Evolutionary conservation across 2,888 invertebrate species (phyloP).

Genomic region (Drosophila neoperkinsi): DNA sequence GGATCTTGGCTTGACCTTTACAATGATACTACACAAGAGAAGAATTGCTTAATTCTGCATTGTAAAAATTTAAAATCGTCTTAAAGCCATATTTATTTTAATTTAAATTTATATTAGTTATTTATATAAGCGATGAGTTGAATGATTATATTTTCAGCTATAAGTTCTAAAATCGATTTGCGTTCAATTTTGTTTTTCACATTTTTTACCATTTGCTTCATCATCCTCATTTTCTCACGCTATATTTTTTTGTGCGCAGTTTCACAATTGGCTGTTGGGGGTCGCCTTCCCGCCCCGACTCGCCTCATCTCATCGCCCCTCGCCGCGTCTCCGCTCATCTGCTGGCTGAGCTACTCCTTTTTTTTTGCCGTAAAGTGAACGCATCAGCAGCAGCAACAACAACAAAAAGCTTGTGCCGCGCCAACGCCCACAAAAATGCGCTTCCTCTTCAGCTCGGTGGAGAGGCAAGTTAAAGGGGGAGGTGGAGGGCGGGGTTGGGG

Average conservation of each 20-base stretch:
- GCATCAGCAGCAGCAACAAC: conserved; percentile 24
- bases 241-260: conserved; percentile 9
- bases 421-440: conserved; percentile 70
- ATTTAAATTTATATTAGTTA: neutral
- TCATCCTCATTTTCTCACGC: conserved; percentile 41
- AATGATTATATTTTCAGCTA: neutral
- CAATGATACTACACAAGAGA: too few relatives aligned
- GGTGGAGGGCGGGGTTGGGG: neutral
- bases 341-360: conserved; percentile 59
- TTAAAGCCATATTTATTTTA: neutral
- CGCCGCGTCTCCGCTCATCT: neutral
- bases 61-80: neutral
- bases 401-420: conserved; percentile 64
- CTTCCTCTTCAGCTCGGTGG: conserved; percentile 35
- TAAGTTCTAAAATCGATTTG: neutral
- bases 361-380: conserved; percentile 32
- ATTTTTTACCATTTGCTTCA: neutral
- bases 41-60: too few relatives aligned
- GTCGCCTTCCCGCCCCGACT: conserved; percentile 11
- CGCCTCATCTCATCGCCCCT: neutral
- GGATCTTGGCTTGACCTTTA: too few relatives aligned
- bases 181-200: conserved; percentile 1
- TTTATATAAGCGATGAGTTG: neutral
- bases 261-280: conserved; percentile 47
- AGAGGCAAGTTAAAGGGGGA: neutral